Evolutionary conservation across 2,113 vertebrate species (phyloP), one percentile per base, ranked within the genome.

Genomic region (Melanostigma gelatinosum): DNA sequence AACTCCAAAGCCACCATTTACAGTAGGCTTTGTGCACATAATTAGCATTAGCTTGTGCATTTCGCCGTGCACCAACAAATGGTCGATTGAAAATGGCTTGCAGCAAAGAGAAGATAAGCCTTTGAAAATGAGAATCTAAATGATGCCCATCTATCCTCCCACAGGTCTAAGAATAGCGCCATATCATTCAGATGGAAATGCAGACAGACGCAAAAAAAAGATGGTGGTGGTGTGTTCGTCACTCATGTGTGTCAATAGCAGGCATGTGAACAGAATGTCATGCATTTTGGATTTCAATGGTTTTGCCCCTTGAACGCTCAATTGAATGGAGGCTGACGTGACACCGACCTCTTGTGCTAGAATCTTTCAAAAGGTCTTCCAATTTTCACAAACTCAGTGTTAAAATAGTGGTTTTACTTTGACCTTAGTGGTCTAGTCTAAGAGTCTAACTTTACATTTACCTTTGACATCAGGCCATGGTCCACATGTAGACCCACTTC

Each of bases 161-260:
- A 93, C 92, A 87, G 82, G 77, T 84, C 93, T 89, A 91, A 90
- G 90, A 92, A 94, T 93, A 94, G 87, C 83, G 67, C 72, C 61
- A 60, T 87, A 90, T 89, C 89, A 92, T 93, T 94, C 88, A 93
- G 85, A 94, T 93, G 91, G 87, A 93, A 94, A 94, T 93, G 85
- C 74, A 72, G 85, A 88, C 89, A 87, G 77, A 89, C 82, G 77
- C 73, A 84, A 55, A 10, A 54, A 89, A 80, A 92, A 91, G 84
- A 83, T 50, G 85, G 88, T 63, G 75, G 62, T 57, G 82, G 67
- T 77, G 76, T 87, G 88, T 85, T 89, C 46, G 55, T 91, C 89
- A 88, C 72, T 91, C 81, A 77, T 84, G 57, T 87, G 82, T 91
- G 84, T 90, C 84, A 86, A 70, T 67, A 73, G 73, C 54, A 66